A percentile compares a stretch with the other conserved stretches of the same genome.
Evolutionary conservation across 1,140 invertebrate species (phyloP).

Genomic region (Ceratoteleas bidentatus): DNA sequence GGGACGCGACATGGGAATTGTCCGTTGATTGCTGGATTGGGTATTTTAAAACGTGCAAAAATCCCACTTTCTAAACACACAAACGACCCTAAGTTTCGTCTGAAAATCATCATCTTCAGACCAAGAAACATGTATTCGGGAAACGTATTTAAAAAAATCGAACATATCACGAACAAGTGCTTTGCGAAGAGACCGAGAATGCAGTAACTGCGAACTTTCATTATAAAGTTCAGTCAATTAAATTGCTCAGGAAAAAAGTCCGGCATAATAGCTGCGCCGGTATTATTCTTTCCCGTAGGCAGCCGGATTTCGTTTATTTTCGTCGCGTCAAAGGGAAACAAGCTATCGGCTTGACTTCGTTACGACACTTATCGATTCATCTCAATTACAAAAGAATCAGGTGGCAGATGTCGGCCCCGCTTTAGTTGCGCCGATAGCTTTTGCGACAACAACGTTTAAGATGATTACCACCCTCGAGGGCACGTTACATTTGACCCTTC

Average conservation of each 20-base stretch:
- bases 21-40: constrained; percentile 1
- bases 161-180: too few species aligned
- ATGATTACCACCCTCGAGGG: constrained; percentile 77
- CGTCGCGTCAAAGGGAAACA: constrained; percentile 46
- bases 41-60: too few species aligned
- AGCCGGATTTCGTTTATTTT: constrained; percentile 36
- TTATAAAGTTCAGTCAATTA: constrained; percentile 6
- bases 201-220: background rate
- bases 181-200: too few species aligned
- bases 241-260: constrained; percentile 6
- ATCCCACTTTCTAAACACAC: too few species aligned
- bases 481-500: constrained; percentile 60
- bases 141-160: too few species aligned
- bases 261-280: background rate
- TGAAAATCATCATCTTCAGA: too few species aligned
- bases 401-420: constrained; percentile 65
- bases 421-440: constrained; percentile 60
- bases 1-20: background rate
- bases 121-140: too few species aligned
- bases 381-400: constrained; percentile 77
- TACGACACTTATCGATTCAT: constrained; percentile 71
- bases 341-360: constrained; percentile 61
- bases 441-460: constrained; percentile 76
- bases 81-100: too few species aligned
- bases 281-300: constrained; percentile 40